Evolutionary conservation across 2,113 vertebrate genomes (phyloP).

Genomic region (Psephotus haematonotus): DNA sequence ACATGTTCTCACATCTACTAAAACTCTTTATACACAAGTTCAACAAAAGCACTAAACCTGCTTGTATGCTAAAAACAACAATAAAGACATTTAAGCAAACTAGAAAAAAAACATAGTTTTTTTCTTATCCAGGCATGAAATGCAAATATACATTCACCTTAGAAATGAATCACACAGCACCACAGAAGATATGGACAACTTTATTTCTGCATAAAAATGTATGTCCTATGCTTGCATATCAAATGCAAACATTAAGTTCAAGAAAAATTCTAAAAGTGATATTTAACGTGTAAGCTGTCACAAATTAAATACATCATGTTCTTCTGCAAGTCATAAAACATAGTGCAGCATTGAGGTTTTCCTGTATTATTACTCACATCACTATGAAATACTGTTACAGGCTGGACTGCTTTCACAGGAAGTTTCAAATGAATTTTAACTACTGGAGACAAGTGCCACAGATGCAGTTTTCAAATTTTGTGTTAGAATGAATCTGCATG

Average conservation of each 20-base stretch:
- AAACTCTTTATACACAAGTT: background rate
- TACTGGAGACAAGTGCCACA: background rate
- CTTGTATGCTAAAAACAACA: background rate
- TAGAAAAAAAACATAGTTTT: background rate
- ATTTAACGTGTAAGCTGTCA: constrained; percentile 28
- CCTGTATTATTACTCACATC: constrained; percentile 37
- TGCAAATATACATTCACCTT: background rate
- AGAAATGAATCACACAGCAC: constrained; percentile 30
- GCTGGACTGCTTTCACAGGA: background rate
- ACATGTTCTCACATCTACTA: background rate
- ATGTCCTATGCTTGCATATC: background rate
- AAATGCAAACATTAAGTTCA: constrained; percentile 22
- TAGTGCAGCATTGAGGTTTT: background rate
- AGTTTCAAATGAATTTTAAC: constrained; percentile 19
- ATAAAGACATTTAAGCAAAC: background rate
- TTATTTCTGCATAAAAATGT: constrained; percentile 53
- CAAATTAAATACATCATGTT: constrained; percentile 50
- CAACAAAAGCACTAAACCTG: background rate
- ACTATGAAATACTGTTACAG: constrained; percentile 44
- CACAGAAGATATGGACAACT: constrained; percentile 15
- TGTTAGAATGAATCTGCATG: background rate
- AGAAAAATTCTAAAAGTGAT: constrained; percentile 21
- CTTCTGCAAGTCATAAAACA: constrained; percentile 38
- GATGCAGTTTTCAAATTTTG: background rate
- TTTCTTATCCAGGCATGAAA: background rate